Base-by-base conservation (phyloP, 2,888 invertebrate species). In the Oxytorus armatus region DNA sequence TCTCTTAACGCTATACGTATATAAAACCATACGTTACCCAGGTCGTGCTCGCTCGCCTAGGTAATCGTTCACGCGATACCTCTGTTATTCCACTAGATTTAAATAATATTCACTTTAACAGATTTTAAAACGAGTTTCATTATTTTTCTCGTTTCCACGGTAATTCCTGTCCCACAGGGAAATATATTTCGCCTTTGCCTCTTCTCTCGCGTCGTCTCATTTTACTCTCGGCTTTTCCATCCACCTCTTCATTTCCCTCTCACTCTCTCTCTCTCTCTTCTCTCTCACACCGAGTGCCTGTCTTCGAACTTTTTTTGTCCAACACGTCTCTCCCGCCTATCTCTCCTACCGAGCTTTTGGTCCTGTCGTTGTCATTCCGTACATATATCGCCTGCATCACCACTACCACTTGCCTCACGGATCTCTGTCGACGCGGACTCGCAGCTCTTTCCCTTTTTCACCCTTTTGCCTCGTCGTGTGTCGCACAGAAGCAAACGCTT, bases 51-150 rank as follows among this genome's bases (percentile, higher is more conserved):
- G 39, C 72, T 73, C 72, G 49, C 47, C 68, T 61, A 61, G 72
- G 78, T 88, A 85, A 88, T 87, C 86, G 83, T 86, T 86, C 85
- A 85, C 82, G 84, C 85, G 85, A 85, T 87, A 86, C 81, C 83
- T 82, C 83, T 83, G 83, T 86, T 86, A 87, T 85, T 83, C 73
- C 76, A 61, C 69, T 73, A 79, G 83, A 88, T 89, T 87, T 89
- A 87, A 89, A 88, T 89, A 87, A 89, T 87, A 88, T 86, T 86
- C 86, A 81, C 85, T 85, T 84, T 85, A 87, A 85, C 86, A 85
- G 86, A 87, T 89, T 89, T 89, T 83, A 82, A 84, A 85, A 78
- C 81, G 83, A 85, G 79, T 84, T 84, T 84, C 83, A 85, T 86
- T 85, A 85, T 86, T 85, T 85, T 86, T 81, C 84, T 82, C 84